These are phyloP conservation scores for Girardinichthys multiradiatus DNA, from an alignment of 2,113 vertebrate species.

Conservation along the genomic window DNA sequence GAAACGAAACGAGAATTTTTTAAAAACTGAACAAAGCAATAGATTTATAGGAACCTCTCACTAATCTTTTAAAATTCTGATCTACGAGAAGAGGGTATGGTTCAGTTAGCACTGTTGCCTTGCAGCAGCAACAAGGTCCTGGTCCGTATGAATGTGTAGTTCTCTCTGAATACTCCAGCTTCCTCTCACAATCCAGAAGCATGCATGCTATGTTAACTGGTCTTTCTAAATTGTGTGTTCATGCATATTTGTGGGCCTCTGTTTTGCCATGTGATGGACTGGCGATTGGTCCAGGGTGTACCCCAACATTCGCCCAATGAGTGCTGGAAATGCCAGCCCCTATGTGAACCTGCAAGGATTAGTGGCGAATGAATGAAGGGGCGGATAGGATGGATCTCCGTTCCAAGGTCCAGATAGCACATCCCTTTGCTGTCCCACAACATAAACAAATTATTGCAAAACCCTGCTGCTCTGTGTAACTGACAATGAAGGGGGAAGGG, in stretches of 20 bases:
- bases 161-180: too few species aligned
- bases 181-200: neutral
- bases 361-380: neutral
- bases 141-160: too few species aligned
- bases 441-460: neutral
- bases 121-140: too few species aligned
- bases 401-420: neutral
- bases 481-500: too few species aligned
- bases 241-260: neutral
- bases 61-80: too few species aligned
- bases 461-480: too few species aligned
- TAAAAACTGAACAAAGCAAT: neutral
- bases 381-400: neutral
- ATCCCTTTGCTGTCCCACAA: neutral
- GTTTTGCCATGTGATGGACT: neutral
- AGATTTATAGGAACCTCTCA: neutral
- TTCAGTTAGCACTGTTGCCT: too few species aligned
- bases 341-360: neutral
- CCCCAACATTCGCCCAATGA: neutral
- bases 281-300: neutral
- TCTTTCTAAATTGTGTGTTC: neutral
- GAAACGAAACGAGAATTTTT: neutral
- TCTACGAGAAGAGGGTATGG: too few species aligned
- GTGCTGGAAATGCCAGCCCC: neutral
- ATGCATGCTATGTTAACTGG: neutral